Conservation (phyloP, 2,888 invertebrate species). For the Tipula lateralis region DNA sequence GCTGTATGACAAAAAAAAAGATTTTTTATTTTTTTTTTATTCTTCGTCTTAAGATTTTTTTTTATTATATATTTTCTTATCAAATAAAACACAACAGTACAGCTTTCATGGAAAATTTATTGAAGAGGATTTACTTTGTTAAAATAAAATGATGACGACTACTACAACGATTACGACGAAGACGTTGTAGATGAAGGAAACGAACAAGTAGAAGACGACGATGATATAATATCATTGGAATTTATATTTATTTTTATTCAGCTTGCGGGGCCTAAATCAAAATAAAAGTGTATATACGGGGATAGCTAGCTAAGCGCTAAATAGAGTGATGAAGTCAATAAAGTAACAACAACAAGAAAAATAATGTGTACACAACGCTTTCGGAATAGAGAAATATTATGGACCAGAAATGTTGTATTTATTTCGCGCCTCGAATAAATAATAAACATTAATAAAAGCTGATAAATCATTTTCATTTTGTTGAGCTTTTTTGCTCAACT, state of each 20-base stretch:
- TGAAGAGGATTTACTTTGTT: slow-evolving; percentile 26
- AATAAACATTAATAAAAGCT: neutral
- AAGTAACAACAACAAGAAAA: neutral
- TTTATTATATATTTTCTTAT: neutral
- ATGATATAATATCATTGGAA: neutral
- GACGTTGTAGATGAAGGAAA: too few relatives aligned
- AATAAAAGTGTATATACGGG: neutral
- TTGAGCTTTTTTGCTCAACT: neutral
- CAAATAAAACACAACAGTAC: slow-evolving; percentile 25
- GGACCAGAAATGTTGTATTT: neutral
- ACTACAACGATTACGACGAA: neutral
- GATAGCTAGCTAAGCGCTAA: neutral
- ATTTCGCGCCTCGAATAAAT: neutral
- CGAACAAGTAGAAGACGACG: neutral
- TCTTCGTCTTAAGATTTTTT: neutral
- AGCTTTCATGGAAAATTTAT: slow-evolving; percentile 27
- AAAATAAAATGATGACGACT: neutral
- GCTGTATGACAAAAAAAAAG: neutral
- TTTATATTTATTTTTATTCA: neutral
- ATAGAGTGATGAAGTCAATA: neutral
- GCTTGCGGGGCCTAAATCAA: neutral
- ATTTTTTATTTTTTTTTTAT: neutral
- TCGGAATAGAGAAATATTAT: neutral
- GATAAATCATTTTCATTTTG: neutral
- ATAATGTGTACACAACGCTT: neutral